Conservation (phyloP, 2,888 invertebrate genomes). For the Eilema sororculum region DNA sequence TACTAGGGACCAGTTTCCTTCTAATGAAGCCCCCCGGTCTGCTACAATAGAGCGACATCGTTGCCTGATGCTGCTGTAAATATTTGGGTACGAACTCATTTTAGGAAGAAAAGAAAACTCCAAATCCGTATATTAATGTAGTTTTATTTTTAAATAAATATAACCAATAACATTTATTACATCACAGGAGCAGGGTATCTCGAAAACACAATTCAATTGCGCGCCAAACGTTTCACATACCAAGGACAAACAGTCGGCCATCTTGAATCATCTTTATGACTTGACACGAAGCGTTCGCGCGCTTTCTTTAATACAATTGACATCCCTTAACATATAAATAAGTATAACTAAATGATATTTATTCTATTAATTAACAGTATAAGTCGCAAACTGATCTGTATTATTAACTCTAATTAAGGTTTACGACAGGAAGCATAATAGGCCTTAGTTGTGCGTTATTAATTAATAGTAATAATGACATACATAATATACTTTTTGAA, state of each 20-base stretch:
- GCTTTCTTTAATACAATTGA: constrained; percentile 76
- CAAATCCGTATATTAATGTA: constrained; percentile 81
- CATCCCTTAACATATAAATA: constrained; percentile 79
- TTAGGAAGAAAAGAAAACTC: constrained; percentile 33
- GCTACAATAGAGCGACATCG: too few relatives aligned
- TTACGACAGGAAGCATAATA: constrained; percentile 49
- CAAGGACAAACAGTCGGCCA: constrained; percentile 56
- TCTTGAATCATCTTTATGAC: constrained; percentile 51
- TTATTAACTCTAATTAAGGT: constrained; percentile 29
- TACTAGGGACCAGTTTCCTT: too few relatives aligned
- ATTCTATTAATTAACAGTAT: constrained; percentile 59
- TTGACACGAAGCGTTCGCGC: constrained; percentile 48
- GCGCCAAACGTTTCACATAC: constrained; percentile 59
- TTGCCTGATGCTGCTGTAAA: too few relatives aligned
- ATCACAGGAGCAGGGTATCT: constrained; percentile 87
- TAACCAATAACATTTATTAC: constrained; percentile 87
- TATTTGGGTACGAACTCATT: too few relatives aligned
- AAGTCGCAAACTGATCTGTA: constrained; percentile 51
- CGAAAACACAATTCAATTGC: constrained; percentile 83
- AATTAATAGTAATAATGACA: constrained; percentile 19
- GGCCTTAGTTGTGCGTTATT: constrained; percentile 60
- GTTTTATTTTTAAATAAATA: constrained; percentile 87
- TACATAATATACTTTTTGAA: constrained; percentile 2
- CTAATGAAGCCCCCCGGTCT: too few relatives aligned
- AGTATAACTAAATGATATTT: constrained; percentile 70